These are phyloP conservation scores for Euphydryas editha DNA, from an alignment of 2,888 invertebrate genomes.

Conservation along the genomic window DNA sequence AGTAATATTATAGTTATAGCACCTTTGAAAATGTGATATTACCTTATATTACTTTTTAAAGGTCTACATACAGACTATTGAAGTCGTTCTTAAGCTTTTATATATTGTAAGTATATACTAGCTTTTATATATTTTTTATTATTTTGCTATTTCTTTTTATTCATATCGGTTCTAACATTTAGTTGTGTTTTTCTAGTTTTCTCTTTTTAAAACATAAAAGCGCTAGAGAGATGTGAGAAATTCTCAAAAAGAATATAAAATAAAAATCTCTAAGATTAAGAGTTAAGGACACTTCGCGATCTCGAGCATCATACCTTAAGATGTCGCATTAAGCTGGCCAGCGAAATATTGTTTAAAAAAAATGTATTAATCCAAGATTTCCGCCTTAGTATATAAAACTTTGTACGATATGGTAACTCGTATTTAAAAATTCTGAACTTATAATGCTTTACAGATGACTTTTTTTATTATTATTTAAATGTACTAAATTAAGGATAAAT, in stretches of 20 bases:
- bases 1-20: too few relatives aligned
- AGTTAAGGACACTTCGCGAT: conserved; percentile 19
- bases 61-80: too few relatives aligned
- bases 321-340: conserved; percentile 11
- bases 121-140: too few relatives aligned
- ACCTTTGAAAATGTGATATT: too few relatives aligned
- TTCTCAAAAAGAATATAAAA: conserved; percentile 11
- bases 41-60: too few relatives aligned
- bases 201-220: conserved; percentile 8
- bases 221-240: conserved; percentile 7
- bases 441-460: too few relatives aligned
- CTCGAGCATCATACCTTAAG: conserved; percentile 15
- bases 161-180: background rate
- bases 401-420: background rate
- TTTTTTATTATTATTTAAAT: too few relatives aligned
- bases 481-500: too few relatives aligned
- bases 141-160: too few relatives aligned
- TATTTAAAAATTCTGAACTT: background rate
- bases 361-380: background rate
- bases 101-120: too few relatives aligned
- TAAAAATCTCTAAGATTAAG: conserved; percentile 19
- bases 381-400: background rate
- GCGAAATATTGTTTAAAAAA: conserved; percentile 9
- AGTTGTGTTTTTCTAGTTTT: background rate
- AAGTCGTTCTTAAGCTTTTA: too few relatives aligned